Conservation (phyloP, 2,888 invertebrate species). For the Artemia sinica region DNA sequence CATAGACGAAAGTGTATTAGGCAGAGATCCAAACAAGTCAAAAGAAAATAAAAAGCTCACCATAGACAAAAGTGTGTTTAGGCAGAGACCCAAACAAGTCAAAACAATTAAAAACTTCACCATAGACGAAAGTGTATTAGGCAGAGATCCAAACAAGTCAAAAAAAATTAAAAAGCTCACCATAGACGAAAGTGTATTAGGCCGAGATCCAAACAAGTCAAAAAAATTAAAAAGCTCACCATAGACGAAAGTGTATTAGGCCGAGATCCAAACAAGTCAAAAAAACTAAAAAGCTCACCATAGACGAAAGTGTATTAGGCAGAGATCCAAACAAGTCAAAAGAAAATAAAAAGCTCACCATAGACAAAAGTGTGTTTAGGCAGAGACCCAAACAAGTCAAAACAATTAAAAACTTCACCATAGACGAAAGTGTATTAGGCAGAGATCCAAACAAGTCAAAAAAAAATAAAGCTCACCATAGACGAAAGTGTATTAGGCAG, state of each 20-base stretch:
- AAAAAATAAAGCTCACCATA: slow-evolving; percentile 50
- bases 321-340: slow-evolving; percentile 83
- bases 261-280: slow-evolving; percentile 76
- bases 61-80: slow-evolving; percentile 60
- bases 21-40: slow-evolving; percentile 75
- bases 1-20: slow-evolving; percentile 63
- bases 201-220: slow-evolving; percentile 75
- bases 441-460: slow-evolving; percentile 83
- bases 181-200: slow-evolving; percentile 63
- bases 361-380: slow-evolving; percentile 65
- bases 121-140: slow-evolving; percentile 63
- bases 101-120: slow-evolving; percentile 49
- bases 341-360: slow-evolving; percentile 42
- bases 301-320: slow-evolving; percentile 62
- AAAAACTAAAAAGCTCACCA: slow-evolving; percentile 57
- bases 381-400: slow-evolving; percentile 76
- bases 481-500: slow-evolving; percentile 68
- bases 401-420: slow-evolving; percentile 47
- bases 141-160: slow-evolving; percentile 75
- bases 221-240: slow-evolving; percentile 57
- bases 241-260: slow-evolving; percentile 68
- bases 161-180: slow-evolving; percentile 60
- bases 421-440: slow-evolving; percentile 62
- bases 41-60: slow-evolving; percentile 49
- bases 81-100: slow-evolving; percentile 79